Conservation (phyloP, 2,888 invertebrate species). For the Xiphydria camelus region DNA sequence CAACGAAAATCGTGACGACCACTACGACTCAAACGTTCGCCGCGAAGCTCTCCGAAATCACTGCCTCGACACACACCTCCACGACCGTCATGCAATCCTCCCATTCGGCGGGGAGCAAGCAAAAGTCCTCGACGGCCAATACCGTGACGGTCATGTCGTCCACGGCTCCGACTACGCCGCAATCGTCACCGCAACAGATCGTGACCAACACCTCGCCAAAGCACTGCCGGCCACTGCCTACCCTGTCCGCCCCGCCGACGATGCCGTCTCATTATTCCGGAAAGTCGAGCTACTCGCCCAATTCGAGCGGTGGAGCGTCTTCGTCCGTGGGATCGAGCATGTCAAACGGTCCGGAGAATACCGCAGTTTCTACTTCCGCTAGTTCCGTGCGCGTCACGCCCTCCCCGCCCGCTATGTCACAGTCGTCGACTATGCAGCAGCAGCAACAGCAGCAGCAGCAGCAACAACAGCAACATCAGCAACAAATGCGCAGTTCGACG, state of each 20-base stretch:
- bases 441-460: conserved; percentile 44
- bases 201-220: conserved; percentile 51
- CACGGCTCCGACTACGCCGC: conserved; percentile 32
- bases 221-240: conserved; percentile 55
- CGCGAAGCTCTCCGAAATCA: conserved; percentile 70
- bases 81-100: conserved; percentile 41
- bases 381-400: conserved; percentile 44
- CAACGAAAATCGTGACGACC: conserved; percentile 59
- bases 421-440: conserved; percentile 32
- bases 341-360: conserved; percentile 36
- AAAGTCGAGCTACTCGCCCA: conserved; percentile 43
- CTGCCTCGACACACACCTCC: conserved; percentile 46
- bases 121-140: conserved; percentile 36
- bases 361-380: conserved; percentile 31
- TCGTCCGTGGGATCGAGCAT: conserved; percentile 24
- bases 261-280: conserved; percentile 43
- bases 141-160: conserved; percentile 28
- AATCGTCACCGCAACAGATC: conserved; percentile 39
- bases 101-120: conserved; percentile 38
- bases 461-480: conserved; percentile 43
- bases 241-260: conserved; percentile 46
- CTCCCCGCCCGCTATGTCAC: conserved; percentile 37
- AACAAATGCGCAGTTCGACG: conserved; percentile 39
- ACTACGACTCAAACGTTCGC: conserved; percentile 73
- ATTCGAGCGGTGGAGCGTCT: conserved; percentile 43